Evolutionary conservation across 2,888 invertebrate genomes (phyloP), one percentile per base, ranked within the genome.

Genomic region (Stratiomys singularior): DNA sequence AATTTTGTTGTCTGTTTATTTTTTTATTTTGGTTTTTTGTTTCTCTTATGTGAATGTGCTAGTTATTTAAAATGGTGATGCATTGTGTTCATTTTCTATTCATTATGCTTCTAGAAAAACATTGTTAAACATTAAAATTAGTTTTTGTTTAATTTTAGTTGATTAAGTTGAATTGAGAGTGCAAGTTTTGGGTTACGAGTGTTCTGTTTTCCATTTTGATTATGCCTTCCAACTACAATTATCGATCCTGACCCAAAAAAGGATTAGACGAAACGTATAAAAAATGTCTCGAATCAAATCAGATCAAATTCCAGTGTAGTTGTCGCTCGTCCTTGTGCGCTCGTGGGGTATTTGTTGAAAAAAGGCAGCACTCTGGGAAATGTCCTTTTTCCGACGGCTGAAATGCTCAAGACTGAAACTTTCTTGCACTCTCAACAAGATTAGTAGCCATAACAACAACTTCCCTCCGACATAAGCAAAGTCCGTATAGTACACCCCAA

Each of bases 1-100:
- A 9, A 3, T 9, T 13, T 18, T n/a, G 52, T 18, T 52, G 13
- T 52, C 7, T 52, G 52, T 37, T 37, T 37, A 9, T 37, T 9
- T 37, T 9, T 9, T 37, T 37, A 9, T 52, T 52, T 4, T 52
- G 4, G 52, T 9, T 9, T 52, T 4, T 52, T 52, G 52, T 9
- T 9, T 52, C 52, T 37, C 9, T 13, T 52, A 52, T 52, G 28
- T 64, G 64, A 64, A 30, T 64, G 64, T 64, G 64, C 64, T 64
- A 64, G 30, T 64, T 64, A 23, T 30, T 64, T 64, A 28, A 30
- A 64, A 64, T 27, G 7, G 64, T 60, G 58, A 60, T 60, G 21
- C n/a, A 23, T 23, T 13, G 52, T 18, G 52, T n/a, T 52, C 52
- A 52, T 52, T 52, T 25, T 25, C 25, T 60, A 60, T 18, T 23